A percentile compares a stretch with the other conserved stretches of the same genome.
Conservation (phyloP, 2,113 vertebrate species). For the Burhinus bistriatus region DNA sequence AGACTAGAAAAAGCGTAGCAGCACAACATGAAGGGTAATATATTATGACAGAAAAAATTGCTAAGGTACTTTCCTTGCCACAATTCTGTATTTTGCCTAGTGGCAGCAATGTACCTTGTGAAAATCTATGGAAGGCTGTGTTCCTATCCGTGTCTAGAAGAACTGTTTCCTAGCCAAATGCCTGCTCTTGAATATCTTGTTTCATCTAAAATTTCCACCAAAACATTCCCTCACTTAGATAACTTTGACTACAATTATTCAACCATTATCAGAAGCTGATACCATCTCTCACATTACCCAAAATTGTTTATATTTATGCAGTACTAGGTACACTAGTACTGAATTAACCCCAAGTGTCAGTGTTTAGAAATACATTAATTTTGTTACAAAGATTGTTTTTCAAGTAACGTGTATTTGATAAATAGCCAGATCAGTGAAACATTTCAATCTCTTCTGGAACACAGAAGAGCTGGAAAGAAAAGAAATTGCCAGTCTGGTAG, state of each 20-base stretch:
- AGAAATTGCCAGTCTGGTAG: neutral
- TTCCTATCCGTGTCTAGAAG: neutral
- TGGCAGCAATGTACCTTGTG: neutral
- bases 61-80: neutral
- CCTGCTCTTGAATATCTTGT: neutral
- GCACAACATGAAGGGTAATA: neutral
- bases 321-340: too few relatives aligned
- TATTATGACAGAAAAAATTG: neutral
- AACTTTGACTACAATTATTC: neutral
- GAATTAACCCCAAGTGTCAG: neutral
- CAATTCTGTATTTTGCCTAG: neutral
- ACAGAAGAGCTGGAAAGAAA: neutral
- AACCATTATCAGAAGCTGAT: neutral
- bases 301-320: neutral
- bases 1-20: neutral
- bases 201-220: neutral
- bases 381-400: neutral
- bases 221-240: too few relatives aligned
- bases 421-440: neutral
- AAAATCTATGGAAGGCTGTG: neutral
- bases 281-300: rapidly evolving
- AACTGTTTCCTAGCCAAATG: neutral
- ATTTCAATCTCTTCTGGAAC: neutral
- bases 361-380: neutral
- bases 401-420: neutral